A percentile compares a stretch with the other conserved stretches of the same genome.
phyloP scores from a whole-genome alignment of 2,888 invertebrate species.

The Ernsta delagoae region DNA sequence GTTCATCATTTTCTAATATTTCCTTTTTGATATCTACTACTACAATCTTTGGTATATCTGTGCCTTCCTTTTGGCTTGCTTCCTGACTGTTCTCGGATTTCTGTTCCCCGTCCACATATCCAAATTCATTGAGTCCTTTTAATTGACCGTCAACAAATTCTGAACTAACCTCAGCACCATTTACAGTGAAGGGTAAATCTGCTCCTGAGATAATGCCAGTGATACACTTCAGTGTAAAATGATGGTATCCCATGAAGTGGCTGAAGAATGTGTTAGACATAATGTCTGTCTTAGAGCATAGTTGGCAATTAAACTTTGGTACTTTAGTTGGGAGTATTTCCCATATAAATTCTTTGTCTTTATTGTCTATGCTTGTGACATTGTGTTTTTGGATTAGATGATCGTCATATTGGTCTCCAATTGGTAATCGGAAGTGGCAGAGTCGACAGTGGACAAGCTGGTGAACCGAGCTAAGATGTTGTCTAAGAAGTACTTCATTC shows the following conservation, averaged over 20 bases:
- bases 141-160: constrained; percentile 67
- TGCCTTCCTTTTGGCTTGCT: constrained; percentile 27
- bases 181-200: constrained; percentile 66
- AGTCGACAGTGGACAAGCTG: constrained; percentile 74
- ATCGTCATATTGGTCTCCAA: constrained; percentile 65
- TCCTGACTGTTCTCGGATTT: constrained; percentile 42
- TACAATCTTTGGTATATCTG: constrained; percentile 50
- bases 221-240: constrained; percentile 77
- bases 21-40: constrained; percentile 57
- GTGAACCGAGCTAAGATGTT: constrained; percentile 65
- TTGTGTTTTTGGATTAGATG: constrained; percentile 75
- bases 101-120: constrained; percentile 63
- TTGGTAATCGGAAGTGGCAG: constrained; percentile 71
- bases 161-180: constrained; percentile 70
- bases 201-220: constrained; percentile 65
- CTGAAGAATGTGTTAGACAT: constrained; percentile 62
- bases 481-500: constrained; percentile 59
- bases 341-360: constrained; percentile 67
- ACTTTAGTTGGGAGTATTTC: constrained; percentile 61
- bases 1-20: constrained; percentile 44
- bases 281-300: constrained; percentile 68
- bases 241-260: constrained; percentile 77
- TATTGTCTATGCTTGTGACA: constrained; percentile 60
- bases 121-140: constrained; percentile 59
- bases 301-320: constrained; percentile 64